Evolutionary conservation across 2,797 vertebrate genomes (phyloP), one percentile per base, ranked within the genome.

Genomic region (Neostethus bicornis): DNA sequence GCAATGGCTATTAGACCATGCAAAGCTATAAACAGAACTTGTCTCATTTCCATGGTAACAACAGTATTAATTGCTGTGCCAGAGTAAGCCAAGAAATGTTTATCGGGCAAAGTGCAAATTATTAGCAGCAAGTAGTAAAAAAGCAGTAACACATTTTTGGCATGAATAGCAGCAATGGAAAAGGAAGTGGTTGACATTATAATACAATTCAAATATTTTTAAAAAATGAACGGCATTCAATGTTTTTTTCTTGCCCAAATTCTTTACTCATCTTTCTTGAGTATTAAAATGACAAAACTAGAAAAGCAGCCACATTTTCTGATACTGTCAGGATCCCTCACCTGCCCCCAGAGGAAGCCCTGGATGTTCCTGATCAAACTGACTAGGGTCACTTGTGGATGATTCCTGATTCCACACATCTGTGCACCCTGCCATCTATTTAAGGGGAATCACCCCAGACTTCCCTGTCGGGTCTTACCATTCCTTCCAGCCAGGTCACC

Each of bases 1-100:
- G 51, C 48, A 54, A 7, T 19, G 9, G 14, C n/a, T 13, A 48
- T 51, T 21, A n/a, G 46, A 61, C 29, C 56, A 50, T 70, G 73
- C 74, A 80, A 44, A 51, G 39, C 54, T 60, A 60, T 26, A 2
- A 47, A 57, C 14, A 53, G 46, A 34, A 44, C 16, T 11, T 5
- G 2, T 8, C 8, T 47, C 23, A 7, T 63, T 24, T 48, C 25
- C 26, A 28, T 50, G 31, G 1, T 14, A 38, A 51, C 19, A 19
- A 16, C 45, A 45, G 31, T 13, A 14, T 13, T 11, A 12, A 51
- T 4, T 25, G 10, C 25, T 28, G 24, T 6, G 11, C 16, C 20
- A 9, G 17, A 51, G 29, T 5, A 64, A n/a, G 17, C 14, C 0
- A 13, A 42, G 2, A 50, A 34, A 55, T 7, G 29, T 42, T 48